Conservation (phyloP, 2,888 invertebrate genomes). For the Leucoptera coffeella region DNA sequence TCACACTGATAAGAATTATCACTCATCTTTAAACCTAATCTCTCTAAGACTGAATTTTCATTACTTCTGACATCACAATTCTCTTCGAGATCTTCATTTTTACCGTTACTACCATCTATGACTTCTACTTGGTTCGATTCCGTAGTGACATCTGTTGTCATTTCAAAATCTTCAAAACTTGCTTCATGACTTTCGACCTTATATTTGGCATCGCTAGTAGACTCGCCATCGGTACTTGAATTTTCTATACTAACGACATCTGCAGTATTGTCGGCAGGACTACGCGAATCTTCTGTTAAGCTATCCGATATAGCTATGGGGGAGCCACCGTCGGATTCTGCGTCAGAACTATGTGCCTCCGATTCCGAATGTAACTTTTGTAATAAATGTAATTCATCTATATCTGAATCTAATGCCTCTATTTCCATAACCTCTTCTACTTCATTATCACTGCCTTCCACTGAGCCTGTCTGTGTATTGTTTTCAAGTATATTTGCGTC, state of each 20-base stretch:
- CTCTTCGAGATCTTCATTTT: too few species aligned
- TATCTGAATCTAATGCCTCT: conserved; percentile 16
- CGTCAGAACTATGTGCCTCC: conserved; percentile 16
- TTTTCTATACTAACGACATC: conserved; percentile 40
- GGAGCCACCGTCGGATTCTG: conserved; percentile 22
- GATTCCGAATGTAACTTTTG: conserved; percentile 26
- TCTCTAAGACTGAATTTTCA: too few species aligned
- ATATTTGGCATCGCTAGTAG: too few species aligned
- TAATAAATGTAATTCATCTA: conserved; percentile 30
- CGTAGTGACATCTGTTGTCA: too few species aligned
- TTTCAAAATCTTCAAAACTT: conserved; percentile 14
- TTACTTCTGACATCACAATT: too few species aligned
- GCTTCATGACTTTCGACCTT: too few species aligned
- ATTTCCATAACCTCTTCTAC: not conserved
- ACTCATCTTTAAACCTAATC: too few species aligned
- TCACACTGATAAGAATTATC: too few species aligned
- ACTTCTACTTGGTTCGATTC: too few species aligned
- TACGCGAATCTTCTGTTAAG: conserved; percentile 9
- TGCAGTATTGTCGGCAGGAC: conserved; percentile 8
- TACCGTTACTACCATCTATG: conserved; percentile 7
- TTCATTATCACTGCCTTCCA: conserved; percentile 1
- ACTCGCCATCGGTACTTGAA: too few species aligned
- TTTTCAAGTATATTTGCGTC: not conserved
- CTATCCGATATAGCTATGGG: conserved; percentile 30
- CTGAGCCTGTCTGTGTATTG: not conserved